Conservation (phyloP, 2,113 vertebrate species). For the Seriola aureovittata region DNA sequence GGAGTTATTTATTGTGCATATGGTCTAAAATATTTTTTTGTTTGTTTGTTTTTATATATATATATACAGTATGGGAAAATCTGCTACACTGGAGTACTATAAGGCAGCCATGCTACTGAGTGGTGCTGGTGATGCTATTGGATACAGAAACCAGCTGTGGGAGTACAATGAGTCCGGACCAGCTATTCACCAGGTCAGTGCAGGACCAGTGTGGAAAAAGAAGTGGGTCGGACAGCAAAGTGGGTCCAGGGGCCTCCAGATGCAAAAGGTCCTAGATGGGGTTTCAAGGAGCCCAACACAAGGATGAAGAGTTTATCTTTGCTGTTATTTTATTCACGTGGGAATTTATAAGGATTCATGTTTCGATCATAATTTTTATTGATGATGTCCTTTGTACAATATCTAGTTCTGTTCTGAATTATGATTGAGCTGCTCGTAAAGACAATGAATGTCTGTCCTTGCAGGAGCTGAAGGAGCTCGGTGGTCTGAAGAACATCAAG, state of each 20-base stretch:
- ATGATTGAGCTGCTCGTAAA: neutral
- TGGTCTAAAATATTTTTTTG: too few species aligned
- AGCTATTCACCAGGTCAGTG: conserved; percentile 83
- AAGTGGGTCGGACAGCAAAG: neutral
- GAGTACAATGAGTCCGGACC: conserved; percentile 87
- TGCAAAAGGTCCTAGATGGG: neutral
- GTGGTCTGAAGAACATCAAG: conserved; percentile 82
- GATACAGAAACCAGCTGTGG: conserved; percentile 87
- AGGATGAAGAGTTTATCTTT: too few species aligned
- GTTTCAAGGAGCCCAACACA: neutral
- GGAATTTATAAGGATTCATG: neutral
- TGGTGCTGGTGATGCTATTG: conserved; percentile 87
- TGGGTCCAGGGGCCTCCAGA: neutral
- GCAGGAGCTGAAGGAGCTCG: conserved; percentile 85
- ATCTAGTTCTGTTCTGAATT: neutral
- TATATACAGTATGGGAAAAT: too few species aligned
- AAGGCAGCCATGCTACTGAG: conserved; percentile 88
- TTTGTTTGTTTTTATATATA: too few species aligned
- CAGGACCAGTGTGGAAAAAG: neutral
- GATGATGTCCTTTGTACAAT: neutral
- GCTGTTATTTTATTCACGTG: too few species aligned
- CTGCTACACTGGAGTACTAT: conserved; percentile 77
- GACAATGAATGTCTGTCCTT: neutral
- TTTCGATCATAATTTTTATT: neutral
- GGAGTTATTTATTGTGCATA: too few species aligned